Evolutionary conservation across 2,797 vertebrate species (phyloP).

Genomic region (Sphaeramia orbicularis): DNA sequence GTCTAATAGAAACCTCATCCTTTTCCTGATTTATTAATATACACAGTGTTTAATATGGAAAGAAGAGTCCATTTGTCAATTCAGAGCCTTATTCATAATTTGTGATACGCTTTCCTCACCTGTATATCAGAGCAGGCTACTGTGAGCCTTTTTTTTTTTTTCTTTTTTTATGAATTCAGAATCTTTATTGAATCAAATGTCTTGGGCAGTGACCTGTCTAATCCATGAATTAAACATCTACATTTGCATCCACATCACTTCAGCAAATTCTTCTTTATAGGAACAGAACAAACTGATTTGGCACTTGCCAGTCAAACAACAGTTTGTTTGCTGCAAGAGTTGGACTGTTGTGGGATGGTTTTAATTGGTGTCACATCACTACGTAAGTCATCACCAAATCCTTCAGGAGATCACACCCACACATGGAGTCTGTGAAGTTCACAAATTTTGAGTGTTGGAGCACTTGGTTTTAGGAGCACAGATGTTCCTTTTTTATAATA

Average conservation of each 20-base stretch:
- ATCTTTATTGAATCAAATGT: too few species aligned
- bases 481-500: slow-evolving; percentile 64
- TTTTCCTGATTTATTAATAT: too few species aligned
- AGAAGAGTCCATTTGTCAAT: too few species aligned
- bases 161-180: too few species aligned
- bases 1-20: too few species aligned
- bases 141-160: too few species aligned
- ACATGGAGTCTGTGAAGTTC: slow-evolving; percentile 19
- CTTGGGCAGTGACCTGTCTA: neutral
- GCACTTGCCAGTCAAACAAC: slow-evolving; percentile 6
- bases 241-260: neutral
- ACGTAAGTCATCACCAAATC: slow-evolving; percentile 7
- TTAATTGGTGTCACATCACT: slow-evolving; percentile 23
- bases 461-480: slow-evolving; percentile 49
- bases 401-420: slow-evolving; percentile 18
- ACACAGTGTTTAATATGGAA: too few species aligned
- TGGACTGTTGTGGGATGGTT: slow-evolving; percentile 2
- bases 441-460: slow-evolving; percentile 15
- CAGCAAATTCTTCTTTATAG: slow-evolving; percentile 5
- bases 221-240: neutral
- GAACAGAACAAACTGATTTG: slow-evolving; percentile 8
- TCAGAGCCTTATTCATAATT: too few species aligned
- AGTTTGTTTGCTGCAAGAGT: neutral
- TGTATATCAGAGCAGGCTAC: too few species aligned
- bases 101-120: too few species aligned